Evolutionary conservation across 2,113 vertebrate genomes (phyloP), one percentile per base, ranked within the genome.

Genomic region (Aegotheles bennettii): DNA sequence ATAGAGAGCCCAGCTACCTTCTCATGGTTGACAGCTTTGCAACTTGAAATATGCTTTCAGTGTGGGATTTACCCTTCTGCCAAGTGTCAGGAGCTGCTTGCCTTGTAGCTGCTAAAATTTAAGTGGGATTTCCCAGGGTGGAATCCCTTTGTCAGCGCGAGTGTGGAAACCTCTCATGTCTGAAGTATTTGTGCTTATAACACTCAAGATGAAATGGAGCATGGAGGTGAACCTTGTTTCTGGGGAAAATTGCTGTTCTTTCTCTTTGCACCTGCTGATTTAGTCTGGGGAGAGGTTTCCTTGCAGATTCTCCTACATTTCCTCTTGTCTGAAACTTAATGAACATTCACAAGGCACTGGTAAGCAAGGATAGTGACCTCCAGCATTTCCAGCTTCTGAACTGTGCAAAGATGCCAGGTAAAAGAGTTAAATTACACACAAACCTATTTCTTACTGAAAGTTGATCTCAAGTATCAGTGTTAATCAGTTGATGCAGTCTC

Each of bases 111-210:
- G 68, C 75, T 94, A 63, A 93, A 93, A 86, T 91, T 70, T 88
- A 89, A 87, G 76, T 93, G 69, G 88, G 69, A 87, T 96, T 96
- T 95, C 85, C 83, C 83, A 87, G 60, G 33, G 48, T 80, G 65
- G 57, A 61, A 88, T 90, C 57, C 59, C 53, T 92, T 90, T 87
- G 83, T 93, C 29, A 75, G 69, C 3, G 2, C 42, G 53, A 70
- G 36, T 47, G 48, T 74, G 51, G 79, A 92, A 96, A 90, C 76
- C 83, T 93, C 75, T 96, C 50, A 78, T 35, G 48, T 87, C 68
- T 94, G 54, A 81, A 89, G 73, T 84, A 61, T 92, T 89, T 84
- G 88, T 92, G 73, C 60, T 92, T 93, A 10, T 45, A 95, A 68
- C 84, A 38, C 60, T 97, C n/a, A 71, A 90, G 51, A 74, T 84